phyloP scores from a whole-genome alignment of 2,888 invertebrate species.

The Proisotoma minuta region DNA sequence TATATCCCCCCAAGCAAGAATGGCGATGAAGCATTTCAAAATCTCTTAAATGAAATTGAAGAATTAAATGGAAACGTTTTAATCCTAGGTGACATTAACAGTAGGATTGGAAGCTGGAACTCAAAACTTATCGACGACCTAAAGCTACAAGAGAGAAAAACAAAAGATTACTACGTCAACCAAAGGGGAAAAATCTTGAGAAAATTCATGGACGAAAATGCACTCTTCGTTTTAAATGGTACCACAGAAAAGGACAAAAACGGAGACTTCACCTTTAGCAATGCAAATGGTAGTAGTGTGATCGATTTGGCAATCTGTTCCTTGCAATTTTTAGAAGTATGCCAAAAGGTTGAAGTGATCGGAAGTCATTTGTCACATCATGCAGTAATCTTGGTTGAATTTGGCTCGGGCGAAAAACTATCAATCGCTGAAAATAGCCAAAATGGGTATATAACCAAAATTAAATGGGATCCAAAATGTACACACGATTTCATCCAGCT shows the following conservation, averaged over 20 bases:
- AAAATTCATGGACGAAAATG: not conserved
- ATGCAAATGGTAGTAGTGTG: slow-evolving; percentile 1
- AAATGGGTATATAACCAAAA: not conserved
- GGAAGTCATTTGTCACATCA: not conserved
- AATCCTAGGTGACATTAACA: not conserved
- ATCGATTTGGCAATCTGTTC: not conserved
- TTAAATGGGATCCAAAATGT: slow-evolving; percentile 3
- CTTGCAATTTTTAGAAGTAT: not conserved
- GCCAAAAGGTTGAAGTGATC: not conserved
- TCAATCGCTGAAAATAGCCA: not conserved
- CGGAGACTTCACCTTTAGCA: slow-evolving; percentile 1
- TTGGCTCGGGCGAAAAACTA: not conserved
- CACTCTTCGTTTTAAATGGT: not conserved
- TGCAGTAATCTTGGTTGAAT: not conserved
- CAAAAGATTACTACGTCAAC: not conserved
- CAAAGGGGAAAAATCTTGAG: not conserved
- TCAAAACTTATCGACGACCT: not conserved
- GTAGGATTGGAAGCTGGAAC: not conserved
- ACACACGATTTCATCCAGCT: not conserved
- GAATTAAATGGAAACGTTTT: not conserved
- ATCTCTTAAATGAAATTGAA: not conserved
- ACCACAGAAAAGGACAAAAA: not conserved
- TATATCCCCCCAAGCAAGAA: not conserved
- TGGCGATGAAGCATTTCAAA: not conserved
- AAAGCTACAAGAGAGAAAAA: not conserved